Conservation (phyloP, 2,797 vertebrate species). For the Ispidina lecontei region DNA sequence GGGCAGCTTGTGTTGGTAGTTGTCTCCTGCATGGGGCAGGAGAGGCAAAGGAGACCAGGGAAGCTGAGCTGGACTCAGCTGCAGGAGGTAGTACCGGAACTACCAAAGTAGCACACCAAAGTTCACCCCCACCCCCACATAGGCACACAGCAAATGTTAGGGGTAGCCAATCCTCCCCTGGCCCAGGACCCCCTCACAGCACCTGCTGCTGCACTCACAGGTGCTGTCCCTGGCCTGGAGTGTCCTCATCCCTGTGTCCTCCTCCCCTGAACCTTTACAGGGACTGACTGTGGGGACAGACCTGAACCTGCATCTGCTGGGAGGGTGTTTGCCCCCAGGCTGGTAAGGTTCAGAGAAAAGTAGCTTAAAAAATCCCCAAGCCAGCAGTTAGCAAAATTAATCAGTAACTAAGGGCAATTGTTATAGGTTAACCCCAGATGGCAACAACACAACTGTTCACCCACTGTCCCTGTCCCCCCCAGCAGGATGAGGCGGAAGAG, state of each 20-base stretch:
- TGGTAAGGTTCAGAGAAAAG: not conserved
- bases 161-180: not conserved
- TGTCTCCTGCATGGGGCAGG: not conserved
- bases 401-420: not conserved
- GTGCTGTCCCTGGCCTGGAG: not conserved
- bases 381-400: not conserved
- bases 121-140: fast-evolving
- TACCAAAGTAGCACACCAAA: not conserved
- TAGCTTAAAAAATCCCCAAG: not conserved
- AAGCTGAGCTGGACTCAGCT: not conserved
- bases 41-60: fast-evolving
- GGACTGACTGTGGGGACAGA: fast-evolving
- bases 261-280: not conserved
- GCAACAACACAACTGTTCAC: not conserved
- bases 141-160: fast-evolving
- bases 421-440: not conserved
- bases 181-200: not conserved
- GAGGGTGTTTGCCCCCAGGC: not conserved
- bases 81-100: not conserved
- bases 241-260: fast-evolving
- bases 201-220: fast-evolving
- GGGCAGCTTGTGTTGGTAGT: not conserved
- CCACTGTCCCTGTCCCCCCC: fast-evolving
- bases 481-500: fast-evolving
- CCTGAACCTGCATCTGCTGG: not conserved